Conservation (phyloP, 2,888 invertebrate genomes). For the Germaria angustata region DNA sequence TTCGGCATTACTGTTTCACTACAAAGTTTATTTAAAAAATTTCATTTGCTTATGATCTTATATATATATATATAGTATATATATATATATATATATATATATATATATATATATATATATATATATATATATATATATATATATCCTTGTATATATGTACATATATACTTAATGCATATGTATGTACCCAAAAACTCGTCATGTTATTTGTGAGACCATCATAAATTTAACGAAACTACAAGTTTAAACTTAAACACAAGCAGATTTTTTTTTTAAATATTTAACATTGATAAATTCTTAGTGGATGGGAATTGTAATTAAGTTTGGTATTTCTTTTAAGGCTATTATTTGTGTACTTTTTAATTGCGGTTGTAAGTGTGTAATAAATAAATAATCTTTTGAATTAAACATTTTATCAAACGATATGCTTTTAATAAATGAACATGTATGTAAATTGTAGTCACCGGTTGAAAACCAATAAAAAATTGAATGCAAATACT, state of each 20-base stretch:
- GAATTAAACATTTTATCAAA: not conserved
- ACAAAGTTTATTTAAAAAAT: not conserved
- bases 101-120: not conserved
- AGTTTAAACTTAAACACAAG: not conserved
- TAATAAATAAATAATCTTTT: not conserved
- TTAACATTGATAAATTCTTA: constrained; percentile 38
- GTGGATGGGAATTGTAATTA: constrained; percentile 28
- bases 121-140: too few species aligned
- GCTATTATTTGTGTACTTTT: not conserved
- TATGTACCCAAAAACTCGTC: not conserved
- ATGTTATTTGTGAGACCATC: constrained; percentile 49
- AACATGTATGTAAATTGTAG: not conserved
- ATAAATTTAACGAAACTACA: constrained; percentile 38
- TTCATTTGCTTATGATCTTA: too few species aligned
- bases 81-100: not conserved
- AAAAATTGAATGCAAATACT: too few species aligned
- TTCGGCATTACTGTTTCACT: not conserved
- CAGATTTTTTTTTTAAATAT: not conserved
- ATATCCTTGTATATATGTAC: not conserved
- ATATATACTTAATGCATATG: not conserved
- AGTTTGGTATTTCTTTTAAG: constrained; percentile 10
- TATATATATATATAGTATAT: too few species aligned
- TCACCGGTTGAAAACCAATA: not conserved
- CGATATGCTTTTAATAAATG: not conserved
- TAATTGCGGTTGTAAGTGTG: not conserved